Base-by-base conservation (phyloP, 2,888 invertebrate genomes). In the Pyrrhosoma nymphula region DNA sequence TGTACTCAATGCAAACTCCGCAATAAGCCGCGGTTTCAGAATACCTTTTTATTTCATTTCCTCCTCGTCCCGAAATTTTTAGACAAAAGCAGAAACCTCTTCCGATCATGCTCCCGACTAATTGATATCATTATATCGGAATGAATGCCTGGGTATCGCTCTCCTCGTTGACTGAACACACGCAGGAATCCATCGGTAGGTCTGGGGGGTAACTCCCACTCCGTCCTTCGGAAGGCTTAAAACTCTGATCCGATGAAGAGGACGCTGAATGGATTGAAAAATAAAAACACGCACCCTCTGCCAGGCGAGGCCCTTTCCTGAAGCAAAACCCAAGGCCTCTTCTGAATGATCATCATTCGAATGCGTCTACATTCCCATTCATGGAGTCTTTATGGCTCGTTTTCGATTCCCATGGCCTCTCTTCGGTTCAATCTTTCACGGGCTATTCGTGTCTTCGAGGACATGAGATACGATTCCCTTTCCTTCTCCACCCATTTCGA, bases 41-140 rank as follows among this genome's bases (percentile, higher is more conserved):
- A 82, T 35, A 35, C 35, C 12, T 0, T n/a, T n/a, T 69, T 12
- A 14, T 60, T 60, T 20, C 0, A 69, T 20, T 18, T 30, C 35
- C 82, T 35, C 35, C 30, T 35, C 69, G 47, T 14, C 12, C 12
- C 35, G 3, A 35, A 23, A 35, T 35, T 14, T 35, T 35, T 10
- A 82, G 18, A 82, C 35, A 30, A 82, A 69, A 82, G 47, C 23
- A 20, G 6, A 91, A 23, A 26, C 93, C 93, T 69, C 90, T 91
- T 39, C 26, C 39, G 8, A 60, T 35, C 60, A 20, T n/a, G 35
- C 18, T 18, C 93, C 26, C n/a, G 26, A 26, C 93, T 93, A 93
- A 91, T 93, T 93, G 93, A 93, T 75, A 69, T 75, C 69, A 75
- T 26, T 75, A 69, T 93, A 39, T 69, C 47, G 69, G 39, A 82